Evolutionary conservation across 2,797 vertebrate genomes (phyloP).

Genomic region (Phataginus tricuspis): DNA sequence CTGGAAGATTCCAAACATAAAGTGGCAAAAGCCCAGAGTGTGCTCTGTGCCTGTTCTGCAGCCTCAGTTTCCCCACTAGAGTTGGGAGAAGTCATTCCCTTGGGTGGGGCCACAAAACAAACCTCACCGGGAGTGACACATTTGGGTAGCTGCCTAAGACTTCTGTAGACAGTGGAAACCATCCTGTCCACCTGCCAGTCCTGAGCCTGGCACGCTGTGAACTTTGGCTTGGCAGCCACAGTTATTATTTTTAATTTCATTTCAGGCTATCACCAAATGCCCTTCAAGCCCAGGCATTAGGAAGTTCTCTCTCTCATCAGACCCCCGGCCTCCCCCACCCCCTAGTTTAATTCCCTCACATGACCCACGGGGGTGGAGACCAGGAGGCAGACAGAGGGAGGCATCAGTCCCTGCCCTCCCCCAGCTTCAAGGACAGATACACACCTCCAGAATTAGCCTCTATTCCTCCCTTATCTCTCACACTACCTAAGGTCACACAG

Average conservation of each 20-base stretch:
- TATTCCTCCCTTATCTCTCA: conserved; percentile 72
- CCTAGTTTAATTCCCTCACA: neutral
- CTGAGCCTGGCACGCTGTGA: neutral
- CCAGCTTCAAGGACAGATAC: conserved; percentile 70
- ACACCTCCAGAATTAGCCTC: conserved; percentile 79
- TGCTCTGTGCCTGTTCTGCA: neutral
- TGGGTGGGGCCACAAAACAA: neutral
- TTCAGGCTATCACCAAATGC: conserved; percentile 24
- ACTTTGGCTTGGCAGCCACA: conserved; percentile 30
- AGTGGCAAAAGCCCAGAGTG: conserved; percentile 8
- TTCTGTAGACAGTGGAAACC: neutral
- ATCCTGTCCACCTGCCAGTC: neutral
- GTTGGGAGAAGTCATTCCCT: neutral
- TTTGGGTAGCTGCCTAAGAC: neutral
- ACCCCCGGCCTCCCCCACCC: neutral
- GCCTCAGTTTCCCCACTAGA: conserved; percentile 52
- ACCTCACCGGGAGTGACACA: neutral
- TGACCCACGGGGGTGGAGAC: neutral
- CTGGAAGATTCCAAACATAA: neutral
- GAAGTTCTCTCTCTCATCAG: conserved; percentile 20
- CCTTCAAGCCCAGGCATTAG: conserved; percentile 45
- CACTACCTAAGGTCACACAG: conserved; percentile 68
- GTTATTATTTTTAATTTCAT: conserved; percentile 64
- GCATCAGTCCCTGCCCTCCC: conserved; percentile 23
- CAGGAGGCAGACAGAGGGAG: conserved; percentile 18